Evolutionary conservation across 1,140 invertebrate genomes (phyloP).

Genomic region (Drosophila littoralis): DNA sequence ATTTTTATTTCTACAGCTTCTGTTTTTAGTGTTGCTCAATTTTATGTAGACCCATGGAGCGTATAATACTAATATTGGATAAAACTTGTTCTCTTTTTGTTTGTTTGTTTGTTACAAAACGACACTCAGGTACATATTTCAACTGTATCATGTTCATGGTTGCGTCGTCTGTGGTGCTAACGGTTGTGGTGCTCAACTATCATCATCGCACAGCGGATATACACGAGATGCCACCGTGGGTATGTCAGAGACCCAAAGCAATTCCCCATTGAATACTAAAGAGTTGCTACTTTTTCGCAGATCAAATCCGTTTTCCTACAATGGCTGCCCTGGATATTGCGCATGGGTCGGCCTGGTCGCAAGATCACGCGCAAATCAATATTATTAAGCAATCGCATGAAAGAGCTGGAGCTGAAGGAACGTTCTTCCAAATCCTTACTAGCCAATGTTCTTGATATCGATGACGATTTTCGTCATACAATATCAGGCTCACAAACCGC

Average conservation of each 20-base stretch:
- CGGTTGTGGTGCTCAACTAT: conserved; percentile 98
- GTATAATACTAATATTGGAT: conserved; percentile 48
- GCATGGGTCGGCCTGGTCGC: conserved; percentile 97
- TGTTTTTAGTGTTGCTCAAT: conserved; percentile 71
- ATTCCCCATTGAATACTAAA: conserved; percentile 3
- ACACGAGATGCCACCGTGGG: conserved; percentile 98
- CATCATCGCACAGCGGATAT: conserved; percentile 98
- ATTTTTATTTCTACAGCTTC: conserved; percentile 67
- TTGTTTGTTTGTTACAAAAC: conserved; percentile 6
- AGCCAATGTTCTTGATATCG: conserved; percentile 97
- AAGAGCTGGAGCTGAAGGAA: conserved; percentile 95
- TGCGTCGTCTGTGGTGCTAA: conserved; percentile 98
- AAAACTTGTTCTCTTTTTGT: conserved; percentile 52
- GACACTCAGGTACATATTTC: conserved; percentile 96
- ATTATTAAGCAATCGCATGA: conserved; percentile 93
- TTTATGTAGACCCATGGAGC: conserved; percentile 18
- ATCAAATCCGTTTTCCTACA: conserved; percentile 96
- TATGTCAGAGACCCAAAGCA: conserved; percentile 86
- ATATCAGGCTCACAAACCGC: conserved; percentile 85
- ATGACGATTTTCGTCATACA: conserved; percentile 94
- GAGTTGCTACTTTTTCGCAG: conserved; percentile 85
- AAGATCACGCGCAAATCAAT: conserved; percentile 96
- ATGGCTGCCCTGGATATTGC: conserved; percentile 97
- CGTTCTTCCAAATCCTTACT: conserved; percentile 96
- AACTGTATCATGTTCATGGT: conserved; percentile 99